Conservation (phyloP, 2,797 vertebrate species). For the Tokudaia muenninki region DNA sequence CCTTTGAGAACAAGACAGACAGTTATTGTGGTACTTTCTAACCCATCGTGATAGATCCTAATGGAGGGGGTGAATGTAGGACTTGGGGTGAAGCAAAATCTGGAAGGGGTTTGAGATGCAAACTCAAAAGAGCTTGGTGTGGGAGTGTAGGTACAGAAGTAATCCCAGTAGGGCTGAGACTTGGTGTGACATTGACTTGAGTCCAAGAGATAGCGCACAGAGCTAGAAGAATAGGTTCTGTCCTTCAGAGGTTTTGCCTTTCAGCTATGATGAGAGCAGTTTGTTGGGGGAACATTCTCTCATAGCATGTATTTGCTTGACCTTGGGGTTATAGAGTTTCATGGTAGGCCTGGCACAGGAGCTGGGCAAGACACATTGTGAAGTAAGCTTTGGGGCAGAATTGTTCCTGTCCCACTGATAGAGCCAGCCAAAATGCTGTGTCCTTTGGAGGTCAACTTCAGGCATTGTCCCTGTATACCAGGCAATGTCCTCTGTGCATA, state of each 20-base stretch:
- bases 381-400: neutral
- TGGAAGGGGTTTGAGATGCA: conserved; percentile 24
- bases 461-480: conserved; percentile 39
- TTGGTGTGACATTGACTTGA: neutral
- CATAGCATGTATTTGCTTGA: neutral
- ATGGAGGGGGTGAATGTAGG: neutral
- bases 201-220: neutral
- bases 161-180: neutral
- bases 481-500: conserved; percentile 66
- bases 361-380: neutral
- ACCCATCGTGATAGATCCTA: neutral
- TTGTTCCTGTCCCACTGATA: neutral
- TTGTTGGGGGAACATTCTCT: neutral
- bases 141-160: neutral
- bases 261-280: neutral
- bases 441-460: conserved; percentile 70
- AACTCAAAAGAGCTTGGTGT: neutral
- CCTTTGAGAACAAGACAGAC: neutral
- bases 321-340: neutral
- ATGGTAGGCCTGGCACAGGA: neutral
- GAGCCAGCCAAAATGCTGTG: neutral
- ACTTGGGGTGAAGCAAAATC: neutral
- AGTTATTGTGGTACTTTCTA: neutral
- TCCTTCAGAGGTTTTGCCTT: conserved; percentile 2
- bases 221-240: neutral